Evolutionary conservation across 2,888 invertebrate species (phyloP), one percentile per base, ranked within the genome.

Genomic region (Trilocha varians): DNA sequence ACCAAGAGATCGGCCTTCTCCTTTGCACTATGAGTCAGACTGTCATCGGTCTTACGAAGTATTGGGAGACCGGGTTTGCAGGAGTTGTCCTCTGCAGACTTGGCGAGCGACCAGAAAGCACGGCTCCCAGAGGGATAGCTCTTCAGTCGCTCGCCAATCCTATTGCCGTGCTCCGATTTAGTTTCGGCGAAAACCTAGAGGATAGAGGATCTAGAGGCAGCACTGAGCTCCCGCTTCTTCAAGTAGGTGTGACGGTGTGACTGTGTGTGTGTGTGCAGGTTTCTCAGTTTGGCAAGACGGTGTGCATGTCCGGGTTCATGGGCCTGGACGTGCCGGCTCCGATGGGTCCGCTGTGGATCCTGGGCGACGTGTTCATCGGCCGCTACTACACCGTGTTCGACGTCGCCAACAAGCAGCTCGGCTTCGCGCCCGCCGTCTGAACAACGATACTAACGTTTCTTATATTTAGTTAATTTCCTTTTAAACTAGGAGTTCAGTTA

Each of bases 291-390:
- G 97, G 97, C 46, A 91, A 95, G 75, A 93, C 93, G 5, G 88
- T 96, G 48, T 99, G 99, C 64, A 83, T 99, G 54, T 96, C 96
- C 54, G 99, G 99, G 40, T 98, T 99, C 84, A 94, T 97, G 91
- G 97, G 97, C 39, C 90, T 99, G 64, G 99, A 99, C 79, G 92
- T 99, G 67, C 97, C 97, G 42, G 91, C 95, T 59, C 97, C 97
- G 49, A 91, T 92, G 70, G 98, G 98, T 5, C 97, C 97, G n/a
- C 87, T 98, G 53, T 99, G 99, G 99, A 99, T 99, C 78, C 88
- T 99, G 48, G 98, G 98, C 42, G 98, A 99, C 83, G 96, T 98
- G 52, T 99, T 98, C 83, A 96, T 99, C 74, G 98, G 98, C 46
- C 92, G 91, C 68, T 98, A 90, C 87, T 99, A 99, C 87, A 96